These are phyloP conservation scores for Styela plicata DNA, from an alignment of 23 tunicate genomes.

Conservation along the genomic window DNA sequence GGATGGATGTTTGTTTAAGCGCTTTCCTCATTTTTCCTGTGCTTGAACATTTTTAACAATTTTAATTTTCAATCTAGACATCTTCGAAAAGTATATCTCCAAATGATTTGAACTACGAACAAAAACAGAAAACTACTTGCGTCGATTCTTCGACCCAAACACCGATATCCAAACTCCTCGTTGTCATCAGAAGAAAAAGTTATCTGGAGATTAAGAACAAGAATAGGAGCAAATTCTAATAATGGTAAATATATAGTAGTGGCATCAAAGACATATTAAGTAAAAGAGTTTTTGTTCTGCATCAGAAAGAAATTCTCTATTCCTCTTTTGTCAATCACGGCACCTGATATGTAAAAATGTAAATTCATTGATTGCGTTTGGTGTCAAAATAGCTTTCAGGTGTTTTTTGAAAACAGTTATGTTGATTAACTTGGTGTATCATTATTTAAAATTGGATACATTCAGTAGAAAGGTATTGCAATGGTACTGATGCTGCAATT, in stretches of 20 bases:
- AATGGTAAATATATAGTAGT: background rate
- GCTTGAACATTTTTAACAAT: too few species aligned
- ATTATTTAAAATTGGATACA: too few species aligned
- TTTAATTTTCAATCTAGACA: too few species aligned
- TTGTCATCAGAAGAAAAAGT: conserved; percentile 71
- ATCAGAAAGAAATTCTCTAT: background rate
- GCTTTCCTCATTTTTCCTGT: too few species aligned
- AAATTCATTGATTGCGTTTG: background rate
- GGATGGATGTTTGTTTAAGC: too few species aligned
- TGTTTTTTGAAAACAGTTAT: too few species aligned
- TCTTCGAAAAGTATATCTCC: too few species aligned
- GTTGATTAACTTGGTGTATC: too few species aligned
- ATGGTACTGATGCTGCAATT: too few species aligned
- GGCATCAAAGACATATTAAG: background rate
- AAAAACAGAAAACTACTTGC: background rate
- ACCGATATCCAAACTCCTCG: conserved; percentile 20
- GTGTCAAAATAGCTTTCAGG: conserved; percentile 2
- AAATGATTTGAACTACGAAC: too few species aligned
- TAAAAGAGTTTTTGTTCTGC: background rate
- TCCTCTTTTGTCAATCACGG: background rate
- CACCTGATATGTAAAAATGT: background rate
- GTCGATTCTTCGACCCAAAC: conserved; percentile 88
- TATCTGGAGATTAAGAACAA: conserved; percentile 78
- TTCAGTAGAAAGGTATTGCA: too few species aligned
- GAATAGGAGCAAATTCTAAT: conserved; percentile 25